phyloP scores from a whole-genome alignment of 2,797 vertebrate genomes.

The Sebastiscus tertius region DNA sequence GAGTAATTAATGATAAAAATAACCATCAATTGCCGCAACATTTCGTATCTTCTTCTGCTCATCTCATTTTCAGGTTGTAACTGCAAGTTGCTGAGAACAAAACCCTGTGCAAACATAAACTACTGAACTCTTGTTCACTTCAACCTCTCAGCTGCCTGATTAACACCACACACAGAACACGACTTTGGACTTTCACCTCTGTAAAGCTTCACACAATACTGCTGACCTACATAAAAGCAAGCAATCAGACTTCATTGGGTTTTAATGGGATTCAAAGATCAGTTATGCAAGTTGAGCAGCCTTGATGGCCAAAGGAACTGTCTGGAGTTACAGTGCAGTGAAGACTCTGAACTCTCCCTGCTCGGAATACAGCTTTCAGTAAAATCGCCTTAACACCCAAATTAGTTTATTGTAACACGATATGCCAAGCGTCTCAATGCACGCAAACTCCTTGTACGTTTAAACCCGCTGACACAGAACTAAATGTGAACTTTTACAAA shows the following conservation, averaged over 20 bases:
- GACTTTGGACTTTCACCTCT: slow-evolving; percentile 18
- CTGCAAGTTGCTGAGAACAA: background rate
- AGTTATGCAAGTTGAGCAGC: background rate
- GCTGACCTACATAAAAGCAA: slow-evolving; percentile 34
- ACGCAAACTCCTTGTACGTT: background rate
- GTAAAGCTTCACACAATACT: background rate
- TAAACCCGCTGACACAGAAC: slow-evolving; percentile 18
- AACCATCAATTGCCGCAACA: background rate
- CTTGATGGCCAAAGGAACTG: background rate
- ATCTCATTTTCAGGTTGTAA: background rate
- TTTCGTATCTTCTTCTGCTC: background rate
- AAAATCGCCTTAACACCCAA: background rate
- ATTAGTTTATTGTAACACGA: slow-evolving; percentile 7
- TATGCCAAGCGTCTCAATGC: background rate
- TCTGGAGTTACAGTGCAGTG: background rate
- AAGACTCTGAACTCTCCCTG: background rate
- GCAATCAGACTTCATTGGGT: background rate
- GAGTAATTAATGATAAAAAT: too few species aligned
- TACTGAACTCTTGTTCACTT: background rate
- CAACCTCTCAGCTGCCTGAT: background rate
- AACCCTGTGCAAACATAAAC: background rate
- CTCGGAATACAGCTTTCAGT: background rate
- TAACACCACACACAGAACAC: background rate
- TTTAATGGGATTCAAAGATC: slow-evolving; percentile 52
- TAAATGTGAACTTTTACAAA: background rate